Base-by-base conservation (phyloP, 2,113 vertebrate species). In the Noturus placidus region DNA sequence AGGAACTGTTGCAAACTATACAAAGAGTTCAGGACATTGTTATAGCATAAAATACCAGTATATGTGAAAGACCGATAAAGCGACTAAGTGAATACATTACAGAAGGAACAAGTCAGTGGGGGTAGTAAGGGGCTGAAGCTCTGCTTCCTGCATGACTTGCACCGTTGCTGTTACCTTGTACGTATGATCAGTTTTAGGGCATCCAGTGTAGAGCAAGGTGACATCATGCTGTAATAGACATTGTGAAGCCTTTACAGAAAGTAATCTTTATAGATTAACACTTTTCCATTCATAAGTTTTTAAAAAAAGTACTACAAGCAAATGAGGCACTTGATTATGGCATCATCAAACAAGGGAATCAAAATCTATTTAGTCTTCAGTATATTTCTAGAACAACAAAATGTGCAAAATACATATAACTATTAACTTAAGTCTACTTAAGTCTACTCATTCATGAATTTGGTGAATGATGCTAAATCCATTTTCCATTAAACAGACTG, bases 41-140 rank as follows among this genome's bases (percentile, higher is more conserved):
- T 83, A 86, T 85, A 74, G 57, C 78, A 84, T 86, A 79, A 91
- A 87, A 91, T 91, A 91, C 88, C 90, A 83, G 78, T 59, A 77
- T 54, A 89, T 77, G 30, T 35, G 72, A 63, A 56, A 67, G 56
- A 10, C 70, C 42, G 70, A 89, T 89, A 81, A 86, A 22, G 85
- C 35, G 46, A 50, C 9, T 50, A 50, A 78, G 52, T 9, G 56
- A 65, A 56, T 59, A n/a, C 10, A 13, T 50, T 77, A 42, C 19
- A 65, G 8, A 65, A 78, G 25, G 38, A 85, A 76, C 20, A 57
- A 33, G 72, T 33, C n/a, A 27, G 83, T 1, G 15, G 19, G n/a
- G 63, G 30, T 54, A 65, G 69, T 20, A 59, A 13, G 50, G n/a
- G 27, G 2, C 25, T 77, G 13, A 86, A 86, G 72, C 38, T 76